Conservation (phyloP, 2,888 invertebrate genomes). For the Rhagonycha fulva region DNA sequence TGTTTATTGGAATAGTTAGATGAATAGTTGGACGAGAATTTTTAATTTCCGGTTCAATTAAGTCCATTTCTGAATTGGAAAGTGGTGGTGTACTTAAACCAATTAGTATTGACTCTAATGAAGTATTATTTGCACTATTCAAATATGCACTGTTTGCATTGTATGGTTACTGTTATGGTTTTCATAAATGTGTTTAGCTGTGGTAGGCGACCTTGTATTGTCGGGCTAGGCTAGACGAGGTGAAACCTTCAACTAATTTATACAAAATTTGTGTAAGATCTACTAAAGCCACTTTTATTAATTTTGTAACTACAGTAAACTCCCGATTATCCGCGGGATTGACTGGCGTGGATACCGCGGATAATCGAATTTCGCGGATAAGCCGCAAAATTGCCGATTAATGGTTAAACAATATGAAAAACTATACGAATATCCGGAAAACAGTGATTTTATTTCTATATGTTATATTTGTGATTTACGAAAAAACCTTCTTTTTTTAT, state of each 20-base stretch:
- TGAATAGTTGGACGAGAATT: conserved; percentile 61
- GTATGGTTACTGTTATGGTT: neutral
- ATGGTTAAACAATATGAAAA: too few species aligned
- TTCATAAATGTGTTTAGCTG: neutral
- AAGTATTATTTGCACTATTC: neutral
- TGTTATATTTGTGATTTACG: too few species aligned
- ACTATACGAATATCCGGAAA: too few species aligned
- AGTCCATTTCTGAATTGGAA: conserved; percentile 63
- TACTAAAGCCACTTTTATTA: neutral
- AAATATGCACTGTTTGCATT: neutral
- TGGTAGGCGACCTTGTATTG: conserved; percentile 11
- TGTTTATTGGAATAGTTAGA: neutral
- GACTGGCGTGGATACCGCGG: too few species aligned
- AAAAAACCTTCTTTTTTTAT: too few species aligned
- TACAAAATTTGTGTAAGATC: neutral
- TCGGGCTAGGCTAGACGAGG: neutral
- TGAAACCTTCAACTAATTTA: neutral
- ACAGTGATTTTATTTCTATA: too few species aligned
- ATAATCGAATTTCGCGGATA: too few species aligned
- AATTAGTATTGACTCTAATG: conserved; percentile 8
- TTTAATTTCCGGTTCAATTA: conserved; percentile 34
- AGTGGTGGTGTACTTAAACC: conserved; percentile 40
- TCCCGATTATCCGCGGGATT: too few species aligned
- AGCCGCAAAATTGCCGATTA: too few species aligned
- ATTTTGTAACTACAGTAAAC: neutral